Percentiles rank a stretch among this genome's conserved stretches.
Evolutionary conservation across 2,888 invertebrate genomes (phyloP).

Genomic region (Nymphalis urticae): DNA sequence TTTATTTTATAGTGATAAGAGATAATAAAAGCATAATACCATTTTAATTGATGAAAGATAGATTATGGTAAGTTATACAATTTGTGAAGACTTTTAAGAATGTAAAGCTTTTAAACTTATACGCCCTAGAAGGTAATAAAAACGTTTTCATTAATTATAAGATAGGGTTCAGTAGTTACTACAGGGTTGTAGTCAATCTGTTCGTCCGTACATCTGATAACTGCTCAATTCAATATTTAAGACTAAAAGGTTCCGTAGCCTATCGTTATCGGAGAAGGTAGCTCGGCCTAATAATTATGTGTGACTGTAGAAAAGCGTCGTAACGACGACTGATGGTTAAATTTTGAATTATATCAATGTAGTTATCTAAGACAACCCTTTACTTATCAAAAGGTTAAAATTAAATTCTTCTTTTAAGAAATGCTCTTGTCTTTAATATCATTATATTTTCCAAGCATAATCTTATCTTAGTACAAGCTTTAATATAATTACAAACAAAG

Average conservation of each 20-base stretch:
- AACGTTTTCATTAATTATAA: slow-evolving; percentile 59
- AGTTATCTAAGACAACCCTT: slow-evolving; percentile 15
- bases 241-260: slow-evolving; percentile 62
- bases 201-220: slow-evolving; percentile 75
- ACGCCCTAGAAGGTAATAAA: slow-evolving; percentile 67
- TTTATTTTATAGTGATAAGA: slow-evolving; percentile 60
- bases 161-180: slow-evolving; percentile 71
- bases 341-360: slow-evolving; percentile 18
- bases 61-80: slow-evolving; percentile 73
- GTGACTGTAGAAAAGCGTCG: slow-evolving; percentile 42
- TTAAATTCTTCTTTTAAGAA: slow-evolving; percentile 17
- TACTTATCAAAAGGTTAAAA: slow-evolving; percentile 25
- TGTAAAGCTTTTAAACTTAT: slow-evolving; percentile 73
- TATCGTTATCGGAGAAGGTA: slow-evolving; percentile 59
- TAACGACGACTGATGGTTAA: slow-evolving; percentile 40
- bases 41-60: slow-evolving; percentile 61
- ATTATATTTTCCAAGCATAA: slow-evolving; percentile 4
- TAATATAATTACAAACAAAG: not conserved
- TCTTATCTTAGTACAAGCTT: not conserved
- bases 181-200: slow-evolving; percentile 75
- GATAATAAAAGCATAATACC: slow-evolving; percentile 56
- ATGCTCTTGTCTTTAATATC: slow-evolving; percentile 5
- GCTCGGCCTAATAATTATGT: slow-evolving; percentile 61
- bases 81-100: slow-evolving; percentile 75
- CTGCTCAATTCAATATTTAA: slow-evolving; percentile 76